Base-by-base conservation (phyloP, 64 coral and sea anemone species). In the Catalaphyllia jardinei region DNA sequence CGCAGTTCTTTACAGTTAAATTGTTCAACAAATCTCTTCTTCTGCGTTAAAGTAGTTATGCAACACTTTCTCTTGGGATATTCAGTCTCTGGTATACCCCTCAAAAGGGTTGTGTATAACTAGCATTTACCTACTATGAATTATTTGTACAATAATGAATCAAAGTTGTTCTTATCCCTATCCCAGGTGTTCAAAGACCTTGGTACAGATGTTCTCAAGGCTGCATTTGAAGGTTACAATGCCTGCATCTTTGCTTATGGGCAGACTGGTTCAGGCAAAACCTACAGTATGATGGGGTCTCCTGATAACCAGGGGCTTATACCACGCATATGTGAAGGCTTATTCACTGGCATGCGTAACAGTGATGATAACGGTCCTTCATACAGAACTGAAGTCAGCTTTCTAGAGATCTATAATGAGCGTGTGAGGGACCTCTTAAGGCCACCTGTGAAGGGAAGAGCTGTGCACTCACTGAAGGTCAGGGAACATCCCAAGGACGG, bases 401-500 rank as follows among this genome's bases (percentile, higher is more conserved):
- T 92, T 73, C n/a, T 99, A 29, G 97, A 99, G 74, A 99, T 99
- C 67, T 99, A 99, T 10, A 94, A 99, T 49, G 97, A 99, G 29
- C 94, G 88, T 79, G 97, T 99, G 0, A 76, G 97, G 10, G 97
- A 99, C 72, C 63, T 99, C 2, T 60, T 99, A 1, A 80, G 94
- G 57, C 97, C 97, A 13, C 97, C 97, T 16, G 86, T 90, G n/a
- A 99, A 95, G 73, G 94, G 94, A 64, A 76, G 86, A 10, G 60
- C 82, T 20, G 87, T 93, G 29, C 97, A 99, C 39, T 95, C 94
- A 15, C 89, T 99, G 55, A 75, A 85, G 77, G 97, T 99, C 3
- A 50, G 97, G 79, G 97, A 99, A 52, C 97, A 99, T 63, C 97
- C 97, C 17, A 99, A 95, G 62, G 97, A 99, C 55, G 97, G 97